A percentile compares a stretch with the other conserved stretches of the same genome.
Conservation (phyloP, 2,888 invertebrate species). For the Coecobrya sp. region DNA sequence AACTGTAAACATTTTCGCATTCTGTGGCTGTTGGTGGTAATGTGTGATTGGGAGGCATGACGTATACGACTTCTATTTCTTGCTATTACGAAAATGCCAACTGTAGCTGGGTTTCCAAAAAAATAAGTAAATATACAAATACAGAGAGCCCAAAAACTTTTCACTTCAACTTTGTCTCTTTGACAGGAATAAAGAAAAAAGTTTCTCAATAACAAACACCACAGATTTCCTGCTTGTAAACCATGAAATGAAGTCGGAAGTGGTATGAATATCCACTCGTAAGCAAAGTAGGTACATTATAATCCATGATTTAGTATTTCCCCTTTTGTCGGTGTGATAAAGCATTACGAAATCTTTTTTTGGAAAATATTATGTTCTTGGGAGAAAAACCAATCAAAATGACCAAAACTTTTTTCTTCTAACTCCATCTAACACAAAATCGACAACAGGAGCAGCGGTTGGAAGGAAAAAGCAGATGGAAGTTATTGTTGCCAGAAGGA, state of each 20-base stretch:
- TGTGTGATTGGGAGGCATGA: background rate
- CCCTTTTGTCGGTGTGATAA: background rate
- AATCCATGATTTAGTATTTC: background rate
- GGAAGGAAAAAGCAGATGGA: background rate
- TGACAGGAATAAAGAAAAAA: slow-evolving; percentile 42
- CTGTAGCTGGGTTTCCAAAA: background rate
- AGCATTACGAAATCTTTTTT: background rate
- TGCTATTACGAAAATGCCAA: background rate
- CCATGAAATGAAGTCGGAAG: background rate
- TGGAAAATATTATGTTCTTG: slow-evolving; percentile 5
- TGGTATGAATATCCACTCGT: background rate
- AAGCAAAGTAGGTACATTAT: background rate
- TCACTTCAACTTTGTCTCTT: slow-evolving; percentile 55
- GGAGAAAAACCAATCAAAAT: slow-evolving; percentile 39
- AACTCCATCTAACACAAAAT: background rate
- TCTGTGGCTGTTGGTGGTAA: no score
- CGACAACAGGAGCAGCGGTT: background rate
- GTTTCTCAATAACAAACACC: slow-evolving; percentile 55
- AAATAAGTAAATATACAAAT: slow-evolving; percentile 20
- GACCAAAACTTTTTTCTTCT: slow-evolving; percentile 49
- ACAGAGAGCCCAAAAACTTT: slow-evolving; percentile 60
- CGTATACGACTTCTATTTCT: no score
- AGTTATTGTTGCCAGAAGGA: background rate
- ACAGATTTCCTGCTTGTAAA: background rate
- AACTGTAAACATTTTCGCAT: no score